These are phyloP conservation scores for Rhopilema esculentum DNA, from an alignment of 30 jellyfish, hydroid and myxozoan genomes.

Conservation along the genomic window DNA sequence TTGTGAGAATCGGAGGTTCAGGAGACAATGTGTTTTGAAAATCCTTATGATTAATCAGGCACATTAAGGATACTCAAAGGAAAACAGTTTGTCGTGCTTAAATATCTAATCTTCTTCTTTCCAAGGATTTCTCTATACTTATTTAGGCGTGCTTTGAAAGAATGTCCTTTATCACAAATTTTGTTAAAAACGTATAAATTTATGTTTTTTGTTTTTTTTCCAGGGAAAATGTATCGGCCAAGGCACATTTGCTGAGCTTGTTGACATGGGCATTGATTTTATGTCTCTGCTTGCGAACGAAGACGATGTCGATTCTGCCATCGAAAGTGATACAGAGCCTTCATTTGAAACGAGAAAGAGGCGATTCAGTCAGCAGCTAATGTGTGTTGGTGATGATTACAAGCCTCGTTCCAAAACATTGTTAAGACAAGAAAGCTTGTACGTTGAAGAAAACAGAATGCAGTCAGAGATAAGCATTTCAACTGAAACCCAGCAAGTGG, in stretches of 20 bases:
- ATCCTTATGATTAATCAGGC: no score
- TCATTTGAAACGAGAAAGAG: conserved; percentile 69
- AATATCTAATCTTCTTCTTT: not conserved
- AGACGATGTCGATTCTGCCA: conserved; percentile 71
- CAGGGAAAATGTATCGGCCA: conserved; percentile 88
- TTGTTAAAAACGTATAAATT: not conserved
- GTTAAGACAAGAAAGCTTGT: conserved; percentile 60
- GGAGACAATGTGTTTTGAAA: no score
- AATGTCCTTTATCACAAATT: not conserved
- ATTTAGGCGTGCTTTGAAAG: no score
- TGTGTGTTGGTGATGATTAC: conserved; percentile 54
- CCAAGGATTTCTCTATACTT: no score
- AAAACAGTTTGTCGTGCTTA: not conserved
- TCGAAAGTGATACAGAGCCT: conserved; percentile 66
- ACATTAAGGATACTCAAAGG: no score
- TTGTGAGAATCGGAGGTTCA: no score
- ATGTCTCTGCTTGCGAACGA: conserved; percentile 73
- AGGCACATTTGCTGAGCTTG: conserved; percentile 89
- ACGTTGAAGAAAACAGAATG: conserved; percentile 46
- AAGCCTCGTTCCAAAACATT: conserved; percentile 36
- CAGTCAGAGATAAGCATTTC: conserved; percentile 73
- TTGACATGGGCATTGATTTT: conserved; percentile 88
- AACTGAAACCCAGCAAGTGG: conserved; percentile 57
- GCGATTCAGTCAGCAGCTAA: conserved; percentile 84
- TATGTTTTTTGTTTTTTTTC: not conserved